phyloP scores from a whole-genome alignment of 1,140 invertebrate genomes.

The Papilio aristodemus region DNA sequence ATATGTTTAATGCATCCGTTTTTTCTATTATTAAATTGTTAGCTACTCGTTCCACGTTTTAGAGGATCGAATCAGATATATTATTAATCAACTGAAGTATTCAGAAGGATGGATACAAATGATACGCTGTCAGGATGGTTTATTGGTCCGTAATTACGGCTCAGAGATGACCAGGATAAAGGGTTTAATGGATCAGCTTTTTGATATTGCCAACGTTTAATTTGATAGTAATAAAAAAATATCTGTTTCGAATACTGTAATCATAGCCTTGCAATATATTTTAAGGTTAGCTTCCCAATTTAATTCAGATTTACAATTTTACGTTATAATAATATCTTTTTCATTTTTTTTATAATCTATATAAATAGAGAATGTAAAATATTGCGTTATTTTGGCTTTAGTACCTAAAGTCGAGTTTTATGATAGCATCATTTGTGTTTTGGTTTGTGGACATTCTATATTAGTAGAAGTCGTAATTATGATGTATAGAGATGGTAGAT shows the following conservation, averaged over 20 bases:
- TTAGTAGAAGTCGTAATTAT: conserved; percentile 5
- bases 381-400: background rate
- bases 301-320: no score
- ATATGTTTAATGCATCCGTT: background rate
- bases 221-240: conserved; percentile 20
- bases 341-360: background rate
- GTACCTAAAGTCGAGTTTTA: no score
- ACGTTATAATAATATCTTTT: background rate
- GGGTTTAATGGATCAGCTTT: conserved; percentile 24
- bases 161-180: conserved; percentile 13
- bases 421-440: no score
- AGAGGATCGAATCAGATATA: conserved; percentile 26
- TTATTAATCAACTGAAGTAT: conserved; percentile 21
- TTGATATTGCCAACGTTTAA: conserved; percentile 19
- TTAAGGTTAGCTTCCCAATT: background rate
- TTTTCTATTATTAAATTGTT: no score
- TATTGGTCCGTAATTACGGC: conserved; percentile 29
- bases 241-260: conserved; percentile 6
- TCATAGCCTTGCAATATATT: background rate
- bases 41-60: background rate
- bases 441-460: background rate
- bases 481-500: background rate
- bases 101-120: conserved; percentile 30
- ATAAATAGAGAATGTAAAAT: background rate
- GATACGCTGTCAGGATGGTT: conserved; percentile 34